These are phyloP conservation scores for Lymantria monacha DNA, from an alignment of 2,888 invertebrate species.

Conservation along the genomic window DNA sequence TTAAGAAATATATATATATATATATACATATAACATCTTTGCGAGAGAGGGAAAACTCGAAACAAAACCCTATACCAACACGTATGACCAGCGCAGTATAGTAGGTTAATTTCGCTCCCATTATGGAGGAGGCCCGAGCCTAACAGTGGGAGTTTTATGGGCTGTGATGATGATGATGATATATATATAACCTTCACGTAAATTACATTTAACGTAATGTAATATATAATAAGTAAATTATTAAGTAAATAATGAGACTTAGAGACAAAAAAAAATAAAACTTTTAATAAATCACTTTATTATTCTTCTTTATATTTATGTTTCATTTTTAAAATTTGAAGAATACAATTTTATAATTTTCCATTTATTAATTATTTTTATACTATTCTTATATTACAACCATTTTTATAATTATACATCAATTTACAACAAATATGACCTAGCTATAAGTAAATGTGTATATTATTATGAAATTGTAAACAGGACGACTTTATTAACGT, in stretches of 20 bases:
- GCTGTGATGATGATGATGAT: too few species aligned
- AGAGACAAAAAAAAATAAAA: conserved; percentile 24
- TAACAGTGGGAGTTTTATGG: too few species aligned
- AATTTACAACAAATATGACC: conserved; percentile 40
- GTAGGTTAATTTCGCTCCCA: too few species aligned
- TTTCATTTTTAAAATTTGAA: conserved; percentile 50
- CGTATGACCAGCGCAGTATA: too few species aligned
- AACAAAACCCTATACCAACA: too few species aligned
- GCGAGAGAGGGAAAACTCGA: too few species aligned
- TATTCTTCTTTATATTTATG: conserved; percentile 46
- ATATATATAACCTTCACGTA: too few species aligned
- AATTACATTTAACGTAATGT: too few species aligned
- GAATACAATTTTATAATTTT: conserved; percentile 53
- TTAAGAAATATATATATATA: too few species aligned
- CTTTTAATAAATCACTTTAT: conserved; percentile 60
- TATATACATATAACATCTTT: too few species aligned
- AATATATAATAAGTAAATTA: too few species aligned
- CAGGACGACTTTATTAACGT: conserved; percentile 48
- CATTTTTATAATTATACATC: conserved; percentile 39
- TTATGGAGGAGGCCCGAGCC: too few species aligned
- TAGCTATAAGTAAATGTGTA: conserved; percentile 51
- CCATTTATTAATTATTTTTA: conserved; percentile 39
- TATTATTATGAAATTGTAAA: conserved; percentile 56
- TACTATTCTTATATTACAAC: conserved; percentile 30
- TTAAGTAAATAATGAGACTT: neutral